Evolutionary conservation across 1,140 invertebrate genomes (phyloP).

Genomic region (Trachymyrmex cornetzi): DNA sequence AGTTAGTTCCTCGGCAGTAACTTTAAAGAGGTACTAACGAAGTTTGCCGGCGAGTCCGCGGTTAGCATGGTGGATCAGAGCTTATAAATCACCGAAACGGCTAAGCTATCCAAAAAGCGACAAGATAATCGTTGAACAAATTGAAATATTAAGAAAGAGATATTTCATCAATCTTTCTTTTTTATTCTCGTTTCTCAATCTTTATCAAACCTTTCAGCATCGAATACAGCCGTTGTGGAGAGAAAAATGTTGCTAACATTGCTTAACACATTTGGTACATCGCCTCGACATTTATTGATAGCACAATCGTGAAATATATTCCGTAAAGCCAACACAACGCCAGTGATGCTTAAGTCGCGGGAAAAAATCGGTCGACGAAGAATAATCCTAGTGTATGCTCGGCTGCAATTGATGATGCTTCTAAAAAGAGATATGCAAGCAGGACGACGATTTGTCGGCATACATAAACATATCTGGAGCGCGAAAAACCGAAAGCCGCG

Average conservation of each 20-base stretch:
- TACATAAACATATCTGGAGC: background rate
- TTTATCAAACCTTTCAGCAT: background rate
- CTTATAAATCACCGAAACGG: constrained; percentile 46
- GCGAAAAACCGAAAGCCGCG: constrained; percentile 2
- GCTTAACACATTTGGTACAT: background rate
- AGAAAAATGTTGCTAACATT: constrained; percentile 16
- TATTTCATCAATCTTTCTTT: no score
- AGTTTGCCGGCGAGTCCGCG: constrained; percentile 56
- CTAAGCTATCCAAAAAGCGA: background rate
- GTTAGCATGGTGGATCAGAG: constrained; percentile 63
- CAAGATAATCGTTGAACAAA: constrained; percentile 52
- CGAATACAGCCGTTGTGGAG: background rate
- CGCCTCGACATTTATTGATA: constrained; percentile 46
- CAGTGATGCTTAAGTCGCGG: constrained; percentile 20
- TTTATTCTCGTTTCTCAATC: background rate
- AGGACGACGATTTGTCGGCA: constrained; percentile 24
- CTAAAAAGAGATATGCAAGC: background rate
- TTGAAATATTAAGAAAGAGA: constrained; percentile 32
- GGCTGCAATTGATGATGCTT: constrained; percentile 37
- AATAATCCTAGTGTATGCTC: constrained; percentile 44
- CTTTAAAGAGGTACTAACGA: constrained; percentile 69
- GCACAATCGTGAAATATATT: constrained; percentile 7
- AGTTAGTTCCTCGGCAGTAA: background rate
- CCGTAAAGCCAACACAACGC: constrained; percentile 7
- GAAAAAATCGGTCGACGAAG: constrained; percentile 36